Evolutionary conservation across 2,113 vertebrate species (phyloP).

Genomic region (Pica pica): DNA sequence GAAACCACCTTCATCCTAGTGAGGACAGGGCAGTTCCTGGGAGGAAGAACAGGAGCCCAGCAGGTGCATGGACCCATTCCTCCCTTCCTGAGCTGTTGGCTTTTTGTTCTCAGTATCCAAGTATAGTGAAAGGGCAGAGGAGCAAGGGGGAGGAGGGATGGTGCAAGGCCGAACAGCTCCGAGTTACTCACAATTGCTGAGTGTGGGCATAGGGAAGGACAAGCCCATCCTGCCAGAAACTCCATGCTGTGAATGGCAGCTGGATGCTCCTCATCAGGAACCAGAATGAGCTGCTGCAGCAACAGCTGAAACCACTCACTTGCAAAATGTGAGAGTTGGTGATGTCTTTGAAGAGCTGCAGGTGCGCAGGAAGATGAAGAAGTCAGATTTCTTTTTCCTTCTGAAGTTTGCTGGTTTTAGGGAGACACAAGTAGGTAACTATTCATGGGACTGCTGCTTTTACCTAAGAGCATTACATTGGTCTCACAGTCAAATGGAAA

Average conservation of each 20-base stretch:
- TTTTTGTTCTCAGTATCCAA: not conserved
- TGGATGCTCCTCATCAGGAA: not conserved
- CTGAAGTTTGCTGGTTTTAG: not conserved
- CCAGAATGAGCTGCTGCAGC: not conserved
- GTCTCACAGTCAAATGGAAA: not conserved
- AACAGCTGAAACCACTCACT: not conserved
- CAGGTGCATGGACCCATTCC: fast-evolving
- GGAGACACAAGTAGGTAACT: not conserved
- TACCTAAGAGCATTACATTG: not conserved
- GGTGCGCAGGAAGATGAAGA: not conserved
- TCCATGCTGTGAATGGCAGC: not conserved
- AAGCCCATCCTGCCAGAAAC: not conserved
- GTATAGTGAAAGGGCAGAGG: not conserved
- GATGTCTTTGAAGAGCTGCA: not conserved
- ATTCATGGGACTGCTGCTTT: not conserved
- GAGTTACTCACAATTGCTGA: not conserved
- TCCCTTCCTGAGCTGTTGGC: not conserved
- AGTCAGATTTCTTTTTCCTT: not conserved
- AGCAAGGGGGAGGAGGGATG: not conserved
- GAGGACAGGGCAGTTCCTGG: not conserved
- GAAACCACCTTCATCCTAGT: not conserved
- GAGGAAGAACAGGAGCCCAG: not conserved
- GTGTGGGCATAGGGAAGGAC: fast-evolving
- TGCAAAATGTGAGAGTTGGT: not conserved
- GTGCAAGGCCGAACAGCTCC: not conserved